Evolutionary conservation across 2,888 invertebrate genomes (phyloP).

Genomic region (Bembecia ichneumoniformis): DNA sequence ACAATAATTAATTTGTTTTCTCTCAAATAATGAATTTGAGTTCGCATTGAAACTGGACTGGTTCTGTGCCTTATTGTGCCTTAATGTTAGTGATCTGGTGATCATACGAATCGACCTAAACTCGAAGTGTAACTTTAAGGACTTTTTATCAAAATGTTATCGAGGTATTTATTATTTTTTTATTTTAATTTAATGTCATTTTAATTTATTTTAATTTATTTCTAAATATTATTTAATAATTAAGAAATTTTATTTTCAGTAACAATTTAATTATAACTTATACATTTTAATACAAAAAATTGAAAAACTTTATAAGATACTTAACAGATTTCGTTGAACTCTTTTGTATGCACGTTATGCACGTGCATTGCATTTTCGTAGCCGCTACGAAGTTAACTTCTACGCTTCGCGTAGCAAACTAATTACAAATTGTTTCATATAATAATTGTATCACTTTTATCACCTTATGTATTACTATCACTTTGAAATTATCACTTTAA

Average conservation of each 20-base stretch:
- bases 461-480: too few relatives aligned
- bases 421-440: too few relatives aligned
- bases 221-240: too few relatives aligned
- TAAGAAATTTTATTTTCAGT: too few relatives aligned
- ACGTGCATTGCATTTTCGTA: conserved; percentile 14
- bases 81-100: conserved; percentile 41
- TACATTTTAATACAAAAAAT: too few relatives aligned
- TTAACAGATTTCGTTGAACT: conserved; percentile 22
- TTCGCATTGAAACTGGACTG: conserved; percentile 15
- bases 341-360: conserved; percentile 17
- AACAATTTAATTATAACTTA: too few relatives aligned
- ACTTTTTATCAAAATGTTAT: conserved; percentile 26
- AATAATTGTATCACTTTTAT: too few relatives aligned
- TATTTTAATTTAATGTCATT: too few relatives aligned
- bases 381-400: conserved; percentile 29
- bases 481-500: too few relatives aligned
- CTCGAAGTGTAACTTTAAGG: conserved; percentile 30
- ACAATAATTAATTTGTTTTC: neutral
- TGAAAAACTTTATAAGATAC: too few relatives aligned
- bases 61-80: conserved; percentile 39
- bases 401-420: conserved; percentile 18
- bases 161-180: conserved; percentile 28
- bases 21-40: neutral
- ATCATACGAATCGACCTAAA: conserved; percentile 18
- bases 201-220: too few relatives aligned